Evolutionary conservation across 2,797 vertebrate species (phyloP), one percentile per base, ranked within the genome.

Genomic region (Stomatorhinus walkeri): DNA sequence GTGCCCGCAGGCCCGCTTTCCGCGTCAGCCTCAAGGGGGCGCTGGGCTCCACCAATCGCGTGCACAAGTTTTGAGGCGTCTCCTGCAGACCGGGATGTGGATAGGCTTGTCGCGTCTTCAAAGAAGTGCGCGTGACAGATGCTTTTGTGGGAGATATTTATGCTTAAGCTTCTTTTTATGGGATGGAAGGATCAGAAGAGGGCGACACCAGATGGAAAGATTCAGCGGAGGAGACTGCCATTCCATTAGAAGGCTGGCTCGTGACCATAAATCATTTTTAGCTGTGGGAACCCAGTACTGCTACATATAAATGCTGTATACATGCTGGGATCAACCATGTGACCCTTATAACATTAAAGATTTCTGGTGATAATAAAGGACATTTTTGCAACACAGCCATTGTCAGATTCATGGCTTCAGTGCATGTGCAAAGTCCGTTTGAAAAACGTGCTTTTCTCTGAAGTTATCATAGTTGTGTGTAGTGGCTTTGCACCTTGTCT

Each of bases 21-120:
- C 94, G 93, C 81, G 97, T 98, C 92, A 96, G 97, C 87, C 92
- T 99, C 90, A 93, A 96, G 90, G 96, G 96, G 84, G 98, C 97
- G 0, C 95, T 99, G 49, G 96, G 97, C 87, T 96, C 97, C 89
- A 97, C 94, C 19, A 98, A 97, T 92, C 92, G 90, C 88, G 81
- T 90, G 3, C 95, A 92, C 32, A 90, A 92, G 88, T 24, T 24
- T 68, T 68, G 61, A 68, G 24, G 4, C 16, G 24, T 40, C 14
- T 16, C 9, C 51, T 19, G 49, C 51, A 2, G 48, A 2, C 4
- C 5, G 43, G n/a, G 43, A 22, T 8, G 84, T 79, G 32, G 84
- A 36, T 40, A 32, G 68, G 1, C 32, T 76, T 36, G 28, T 76
- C 0, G 3, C 0, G 0, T 14, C 28, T 7, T 76, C 68, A 40